Percentiles rank a stretch among this genome's conserved stretches.
phyloP scores from a whole-genome alignment of 2,888 invertebrate genomes.

The Argyresthia albistria region DNA sequence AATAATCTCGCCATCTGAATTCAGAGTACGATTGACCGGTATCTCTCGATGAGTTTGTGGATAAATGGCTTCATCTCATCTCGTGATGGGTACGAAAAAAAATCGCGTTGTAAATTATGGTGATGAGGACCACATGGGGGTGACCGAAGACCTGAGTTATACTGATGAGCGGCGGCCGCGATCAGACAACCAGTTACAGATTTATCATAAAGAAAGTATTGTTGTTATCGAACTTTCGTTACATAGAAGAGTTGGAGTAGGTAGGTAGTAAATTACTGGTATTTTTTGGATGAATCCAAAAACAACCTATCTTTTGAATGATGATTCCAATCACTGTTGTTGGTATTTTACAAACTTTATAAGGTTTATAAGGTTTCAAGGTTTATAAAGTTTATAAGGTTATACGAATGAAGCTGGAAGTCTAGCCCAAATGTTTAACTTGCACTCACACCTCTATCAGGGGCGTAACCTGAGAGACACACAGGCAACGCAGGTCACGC shows the following conservation, averaged over 20 bases:
- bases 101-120: slow-evolving; percentile 2
- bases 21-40: slow-evolving; percentile 49
- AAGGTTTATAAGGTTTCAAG: too few relatives aligned
- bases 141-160: not conserved
- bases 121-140: slow-evolving; percentile 1
- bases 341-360: too few relatives aligned
- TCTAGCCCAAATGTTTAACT: too few relatives aligned
- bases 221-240: not conserved
- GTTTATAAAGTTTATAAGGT: too few relatives aligned
- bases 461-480: too few relatives aligned
- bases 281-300: too few relatives aligned
- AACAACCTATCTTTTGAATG: too few relatives aligned
- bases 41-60: slow-evolving; percentile 45
- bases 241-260: not conserved
- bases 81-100: not conserved
- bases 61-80: slow-evolving; percentile 60
- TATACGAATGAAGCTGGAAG: too few relatives aligned
- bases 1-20: slow-evolving; percentile 58
- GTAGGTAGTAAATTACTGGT: too few relatives aligned
- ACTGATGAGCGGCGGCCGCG: not conserved
- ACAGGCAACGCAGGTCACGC: too few relatives aligned
- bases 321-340: too few relatives aligned
- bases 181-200: not conserved
- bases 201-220: not conserved
- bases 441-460: too few relatives aligned